These are phyloP conservation scores for Sarcophaga subvicina DNA, from an alignment of 2,888 invertebrate species.

Conservation along the genomic window DNA sequence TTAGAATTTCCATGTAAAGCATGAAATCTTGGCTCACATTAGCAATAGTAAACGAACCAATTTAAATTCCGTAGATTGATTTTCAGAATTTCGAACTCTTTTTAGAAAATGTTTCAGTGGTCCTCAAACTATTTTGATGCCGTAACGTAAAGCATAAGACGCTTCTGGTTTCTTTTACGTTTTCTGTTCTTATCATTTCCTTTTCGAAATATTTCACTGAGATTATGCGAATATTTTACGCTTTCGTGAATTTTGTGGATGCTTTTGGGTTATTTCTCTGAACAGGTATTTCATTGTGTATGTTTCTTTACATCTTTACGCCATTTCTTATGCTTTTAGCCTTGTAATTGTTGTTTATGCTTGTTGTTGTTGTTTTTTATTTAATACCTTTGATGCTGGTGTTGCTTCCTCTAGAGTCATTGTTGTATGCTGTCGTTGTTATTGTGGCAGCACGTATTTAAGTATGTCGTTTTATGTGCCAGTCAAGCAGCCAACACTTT, in stretches of 20 bases:
- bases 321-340: not conserved
- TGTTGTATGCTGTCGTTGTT: not conserved
- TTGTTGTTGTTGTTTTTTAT: not conserved
- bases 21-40: no score
- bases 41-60: no score
- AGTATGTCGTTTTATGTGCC: slow-evolving; percentile 13
- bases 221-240: slow-evolving; percentile 69
- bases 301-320: not conserved
- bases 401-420: not conserved
- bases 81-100: no score
- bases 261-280: slow-evolving; percentile 12
- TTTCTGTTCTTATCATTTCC: slow-evolving; percentile 28
- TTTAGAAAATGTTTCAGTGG: no score
- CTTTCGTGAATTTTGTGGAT: slow-evolving; percentile 63
- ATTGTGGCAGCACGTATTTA: not conserved
- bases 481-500: slow-evolving; percentile 48
- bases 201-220: slow-evolving; percentile 42
- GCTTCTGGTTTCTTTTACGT: not conserved
- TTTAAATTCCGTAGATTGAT: no score
- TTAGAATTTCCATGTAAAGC: no score
- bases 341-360: slow-evolving; percentile 5
- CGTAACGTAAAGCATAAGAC: no score
- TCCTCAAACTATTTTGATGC: no score
- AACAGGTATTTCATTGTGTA: slow-evolving; percentile 17
- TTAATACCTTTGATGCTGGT: slow-evolving; percentile 5